Percentiles rank a stretch among this genome's conserved stretches.
Evolutionary conservation across 1,140 invertebrate species (phyloP).

Genomic region (Melitaea cinxia): DNA sequence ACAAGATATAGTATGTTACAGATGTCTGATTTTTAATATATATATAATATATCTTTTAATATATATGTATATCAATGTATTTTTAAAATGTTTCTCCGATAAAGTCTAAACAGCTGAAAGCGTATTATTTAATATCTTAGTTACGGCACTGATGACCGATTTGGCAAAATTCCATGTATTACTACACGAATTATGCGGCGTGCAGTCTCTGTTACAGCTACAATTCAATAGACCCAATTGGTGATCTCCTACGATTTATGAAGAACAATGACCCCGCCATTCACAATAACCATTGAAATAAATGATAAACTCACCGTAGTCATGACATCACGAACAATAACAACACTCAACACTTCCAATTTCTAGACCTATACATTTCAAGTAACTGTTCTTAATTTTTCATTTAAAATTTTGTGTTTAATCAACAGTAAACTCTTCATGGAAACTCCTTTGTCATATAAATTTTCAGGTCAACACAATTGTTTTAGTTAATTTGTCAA

Average conservation of each 20-base stretch:
- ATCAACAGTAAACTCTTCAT: background rate
- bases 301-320: conserved; percentile 57
- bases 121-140: conserved; percentile 38
- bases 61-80: background rate
- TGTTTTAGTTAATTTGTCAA: background rate
- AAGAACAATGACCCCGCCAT: conserved; percentile 56
- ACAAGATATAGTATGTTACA: too few species aligned
- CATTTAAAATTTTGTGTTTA: background rate
- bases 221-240: conserved; percentile 64
- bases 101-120: background rate
- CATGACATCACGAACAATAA: conserved; percentile 46
- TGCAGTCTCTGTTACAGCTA: conserved; percentile 43
- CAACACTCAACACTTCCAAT: conserved; percentile 19
- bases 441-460: background rate
- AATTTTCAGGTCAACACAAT: background rate
- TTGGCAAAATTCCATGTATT: conserved; percentile 68
- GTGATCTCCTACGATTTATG: conserved; percentile 37
- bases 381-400: background rate
- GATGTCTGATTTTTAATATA: too few species aligned
- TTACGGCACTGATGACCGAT: conserved; percentile 53
- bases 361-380: conserved; percentile 9
- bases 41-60: background rate
- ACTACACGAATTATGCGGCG: conserved; percentile 35
- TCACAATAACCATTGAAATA: conserved; percentile 37
- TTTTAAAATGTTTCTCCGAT: background rate